Evolutionary conservation across 2,113 vertebrate genomes (phyloP).

Genomic region (Clarias magur): DNA sequence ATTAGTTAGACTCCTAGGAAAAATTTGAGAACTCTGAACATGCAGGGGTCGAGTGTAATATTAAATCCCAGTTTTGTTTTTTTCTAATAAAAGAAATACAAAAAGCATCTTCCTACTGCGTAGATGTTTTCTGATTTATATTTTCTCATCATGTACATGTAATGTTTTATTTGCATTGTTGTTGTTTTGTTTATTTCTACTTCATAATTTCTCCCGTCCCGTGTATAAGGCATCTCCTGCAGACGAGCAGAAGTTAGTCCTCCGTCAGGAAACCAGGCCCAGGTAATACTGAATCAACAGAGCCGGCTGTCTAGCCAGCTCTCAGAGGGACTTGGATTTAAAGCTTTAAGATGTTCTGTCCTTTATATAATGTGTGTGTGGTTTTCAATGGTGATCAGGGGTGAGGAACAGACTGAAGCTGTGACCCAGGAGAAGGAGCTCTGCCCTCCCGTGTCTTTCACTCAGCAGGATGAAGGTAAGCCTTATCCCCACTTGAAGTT

Average conservation of each 20-base stretch:
- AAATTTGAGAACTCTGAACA: too few relatives aligned
- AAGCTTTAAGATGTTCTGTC: too few relatives aligned
- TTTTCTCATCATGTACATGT: neutral
- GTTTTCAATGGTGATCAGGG: neutral
- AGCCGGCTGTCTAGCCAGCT: neutral
- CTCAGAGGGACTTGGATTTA: neutral
- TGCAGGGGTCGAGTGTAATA: too few relatives aligned
- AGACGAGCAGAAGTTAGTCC: neutral
- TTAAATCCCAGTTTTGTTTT: too few relatives aligned
- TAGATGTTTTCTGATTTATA: neutral
- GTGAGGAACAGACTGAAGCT: neutral
- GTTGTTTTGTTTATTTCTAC: neutral
- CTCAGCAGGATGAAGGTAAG: neutral
- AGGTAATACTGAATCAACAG: neutral
- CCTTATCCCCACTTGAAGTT: too few relatives aligned
- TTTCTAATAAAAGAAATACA: too few relatives aligned
- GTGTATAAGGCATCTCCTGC: slow-evolving; percentile 13
- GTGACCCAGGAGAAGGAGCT: neutral
- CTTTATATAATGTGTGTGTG: neutral
- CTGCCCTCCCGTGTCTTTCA: neutral
- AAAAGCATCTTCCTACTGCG: neutral
- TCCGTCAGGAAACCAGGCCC: neutral
- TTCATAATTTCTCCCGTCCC: neutral
- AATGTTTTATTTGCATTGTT: neutral
- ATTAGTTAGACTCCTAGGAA: too few relatives aligned